These are phyloP conservation scores for Idris sp. DNA, from an alignment of 1,140 invertebrate species.

Conservation along the genomic window DNA sequence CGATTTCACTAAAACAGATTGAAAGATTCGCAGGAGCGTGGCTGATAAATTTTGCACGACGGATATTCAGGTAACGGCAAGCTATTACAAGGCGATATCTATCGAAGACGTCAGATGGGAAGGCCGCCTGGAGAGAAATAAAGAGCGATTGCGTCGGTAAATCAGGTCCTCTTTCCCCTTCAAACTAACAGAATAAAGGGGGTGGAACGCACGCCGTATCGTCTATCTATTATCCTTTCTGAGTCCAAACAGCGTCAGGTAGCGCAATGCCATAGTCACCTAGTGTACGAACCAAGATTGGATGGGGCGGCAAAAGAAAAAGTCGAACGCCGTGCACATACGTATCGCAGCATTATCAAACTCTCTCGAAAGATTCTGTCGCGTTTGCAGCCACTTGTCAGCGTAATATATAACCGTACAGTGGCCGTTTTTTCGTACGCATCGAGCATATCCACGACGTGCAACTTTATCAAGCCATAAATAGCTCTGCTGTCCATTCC, in stretches of 20 bases:
- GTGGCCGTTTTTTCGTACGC: slow-evolving; percentile 44
- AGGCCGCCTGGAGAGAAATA: slow-evolving; percentile 79
- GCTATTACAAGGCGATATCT: slow-evolving; percentile 79
- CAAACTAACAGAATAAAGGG: slow-evolving; percentile 44
- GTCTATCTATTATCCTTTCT: slow-evolving; percentile 50
- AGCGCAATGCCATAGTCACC: slow-evolving; percentile 55
- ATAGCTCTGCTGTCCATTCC: slow-evolving; percentile 58
- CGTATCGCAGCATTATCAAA: slow-evolving; percentile 75
- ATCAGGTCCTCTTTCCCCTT: slow-evolving; percentile 69
- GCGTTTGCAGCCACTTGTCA: slow-evolving; percentile 11
- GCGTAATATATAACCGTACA: slow-evolving; percentile 27
- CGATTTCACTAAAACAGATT: slow-evolving; percentile 53
- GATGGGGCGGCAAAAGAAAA: too few relatives aligned
- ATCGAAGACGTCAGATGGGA: slow-evolving; percentile 73
- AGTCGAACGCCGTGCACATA: slow-evolving; percentile 74
- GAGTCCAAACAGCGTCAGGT: slow-evolving; percentile 56
- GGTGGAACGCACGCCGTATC: slow-evolving; percentile 49
- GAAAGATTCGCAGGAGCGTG: slow-evolving; percentile 51
- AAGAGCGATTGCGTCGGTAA: slow-evolving; percentile 79
- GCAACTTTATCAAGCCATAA: slow-evolving; percentile 64
- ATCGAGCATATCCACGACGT: slow-evolving; percentile 46
- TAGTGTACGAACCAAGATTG: slow-evolving; percentile 27
- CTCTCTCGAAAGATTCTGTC: slow-evolving; percentile 59
- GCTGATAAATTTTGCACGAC: slow-evolving; percentile 69
- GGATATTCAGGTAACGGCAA: slow-evolving; percentile 78